Evolutionary conservation across 2,113 vertebrate species (phyloP).

Genomic region (Hemiscyllium ocellatum): DNA sequence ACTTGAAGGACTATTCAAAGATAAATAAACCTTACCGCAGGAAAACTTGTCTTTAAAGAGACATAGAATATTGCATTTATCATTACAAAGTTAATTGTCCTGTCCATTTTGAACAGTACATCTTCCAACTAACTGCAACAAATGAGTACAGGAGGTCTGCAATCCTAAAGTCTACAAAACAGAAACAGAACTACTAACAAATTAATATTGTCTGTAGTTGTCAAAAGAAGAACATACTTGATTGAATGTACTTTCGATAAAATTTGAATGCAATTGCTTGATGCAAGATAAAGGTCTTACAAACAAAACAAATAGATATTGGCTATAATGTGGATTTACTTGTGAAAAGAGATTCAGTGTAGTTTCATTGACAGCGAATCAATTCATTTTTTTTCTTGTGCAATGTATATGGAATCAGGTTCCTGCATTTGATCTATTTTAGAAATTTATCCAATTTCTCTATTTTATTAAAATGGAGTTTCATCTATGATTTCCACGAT

Average conservation of each 20-base stretch:
- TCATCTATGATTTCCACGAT: background rate
- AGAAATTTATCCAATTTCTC: background rate
- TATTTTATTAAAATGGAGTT: background rate
- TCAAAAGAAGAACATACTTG: background rate
- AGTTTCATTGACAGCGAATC: background rate
- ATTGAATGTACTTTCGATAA: background rate
- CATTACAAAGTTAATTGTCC: background rate
- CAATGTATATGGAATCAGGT: background rate
- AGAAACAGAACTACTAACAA: background rate
- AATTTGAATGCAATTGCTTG: background rate
- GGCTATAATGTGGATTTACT: background rate
- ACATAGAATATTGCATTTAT: background rate
- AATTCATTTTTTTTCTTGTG: background rate
- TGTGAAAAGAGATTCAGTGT: background rate
- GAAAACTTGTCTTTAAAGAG: background rate
- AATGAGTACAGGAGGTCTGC: background rate
- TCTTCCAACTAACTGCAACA: background rate
- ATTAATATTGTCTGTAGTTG: background rate
- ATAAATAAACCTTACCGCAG: background rate
- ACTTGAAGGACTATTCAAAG: background rate
- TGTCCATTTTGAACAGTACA: background rate
- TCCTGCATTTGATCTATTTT: background rate
- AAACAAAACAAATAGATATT: background rate
- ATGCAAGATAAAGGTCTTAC: background rate
- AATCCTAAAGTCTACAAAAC: background rate